Conservation (phyloP, 2,888 invertebrate genomes). For the Heliconius ethilla region DNA sequence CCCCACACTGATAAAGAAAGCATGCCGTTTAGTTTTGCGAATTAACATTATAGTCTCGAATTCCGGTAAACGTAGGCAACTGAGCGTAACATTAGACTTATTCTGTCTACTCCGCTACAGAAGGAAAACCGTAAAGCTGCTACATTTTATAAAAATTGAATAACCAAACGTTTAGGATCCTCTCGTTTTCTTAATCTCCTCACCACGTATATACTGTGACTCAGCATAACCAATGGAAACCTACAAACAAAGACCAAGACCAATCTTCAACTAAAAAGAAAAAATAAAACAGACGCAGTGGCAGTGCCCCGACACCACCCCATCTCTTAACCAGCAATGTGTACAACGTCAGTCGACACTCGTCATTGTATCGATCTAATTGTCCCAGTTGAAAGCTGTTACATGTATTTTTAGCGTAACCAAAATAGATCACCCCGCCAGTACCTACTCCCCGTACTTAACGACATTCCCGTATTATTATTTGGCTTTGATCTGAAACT, state of each 20-base stretch:
- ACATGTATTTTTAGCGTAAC: constrained; percentile 34
- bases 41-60: background rate
- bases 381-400: constrained; percentile 38
- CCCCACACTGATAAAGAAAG: background rate
- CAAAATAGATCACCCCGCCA: constrained; percentile 32
- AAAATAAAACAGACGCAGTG: background rate
- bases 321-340: constrained; percentile 11
- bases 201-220: background rate
- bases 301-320: background rate
- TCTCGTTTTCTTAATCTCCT: background rate
- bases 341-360: constrained; percentile 33
- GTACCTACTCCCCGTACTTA: constrained; percentile 15
- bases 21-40: background rate
- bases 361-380: constrained; percentile 36
- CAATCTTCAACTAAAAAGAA: constrained; percentile 14
- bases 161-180: background rate
- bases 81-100: no score
- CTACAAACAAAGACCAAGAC: background rate
- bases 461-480: constrained; percentile 27
- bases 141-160: background rate
- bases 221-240: background rate
- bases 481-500: constrained; percentile 28
- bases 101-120: background rate
- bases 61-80: no score
- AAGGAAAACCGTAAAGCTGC: background rate